phyloP scores from a whole-genome alignment of 2,888 invertebrate genomes.

The Pheosia tremula region DNA sequence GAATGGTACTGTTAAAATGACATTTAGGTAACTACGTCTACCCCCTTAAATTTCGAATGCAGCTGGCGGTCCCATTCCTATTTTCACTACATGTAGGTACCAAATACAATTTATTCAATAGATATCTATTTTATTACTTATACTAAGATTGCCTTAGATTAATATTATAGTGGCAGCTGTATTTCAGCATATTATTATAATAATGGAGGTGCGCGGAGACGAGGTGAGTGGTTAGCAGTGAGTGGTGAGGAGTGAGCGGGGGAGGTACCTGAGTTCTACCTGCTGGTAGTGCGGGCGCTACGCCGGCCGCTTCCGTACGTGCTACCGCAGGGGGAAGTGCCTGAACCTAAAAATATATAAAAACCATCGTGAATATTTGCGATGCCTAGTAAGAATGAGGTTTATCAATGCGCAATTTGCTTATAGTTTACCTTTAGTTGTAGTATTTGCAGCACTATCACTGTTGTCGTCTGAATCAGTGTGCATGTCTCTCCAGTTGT shows the following conservation, averaged over 20 bases:
- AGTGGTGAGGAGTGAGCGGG: slow-evolving; percentile 63
- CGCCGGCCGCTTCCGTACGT: slow-evolving; percentile 79
- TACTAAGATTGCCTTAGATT: background rate
- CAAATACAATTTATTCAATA: too few relatives aligned
- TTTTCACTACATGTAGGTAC: too few relatives aligned
- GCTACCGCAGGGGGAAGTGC: slow-evolving; percentile 74
- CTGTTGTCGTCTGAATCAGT: slow-evolving; percentile 81
- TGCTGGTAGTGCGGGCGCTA: slow-evolving; percentile 81
- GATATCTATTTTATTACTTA: too few relatives aligned
- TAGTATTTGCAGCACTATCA: slow-evolving; percentile 79
- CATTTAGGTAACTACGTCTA: too few relatives aligned
- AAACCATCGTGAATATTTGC: background rate
- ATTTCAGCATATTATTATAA: background rate
- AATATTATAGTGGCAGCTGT: background rate
- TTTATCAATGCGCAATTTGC: background rate
- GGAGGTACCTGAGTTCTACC: slow-evolving; percentile 84
- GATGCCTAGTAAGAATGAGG: background rate
- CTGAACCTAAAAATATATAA: slow-evolving; percentile 59
- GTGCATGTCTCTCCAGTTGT: slow-evolving; percentile 65
- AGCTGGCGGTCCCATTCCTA: too few relatives aligned
- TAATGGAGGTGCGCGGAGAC: slow-evolving; percentile 29
- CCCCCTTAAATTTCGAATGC: too few relatives aligned
- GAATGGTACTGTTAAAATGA: too few relatives aligned
- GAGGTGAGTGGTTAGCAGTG: slow-evolving; percentile 34
- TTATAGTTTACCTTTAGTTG: slow-evolving; percentile 71